Evolutionary conservation across 2,888 invertebrate genomes (phyloP).

Genomic region (Agrotis ipsilon): DNA sequence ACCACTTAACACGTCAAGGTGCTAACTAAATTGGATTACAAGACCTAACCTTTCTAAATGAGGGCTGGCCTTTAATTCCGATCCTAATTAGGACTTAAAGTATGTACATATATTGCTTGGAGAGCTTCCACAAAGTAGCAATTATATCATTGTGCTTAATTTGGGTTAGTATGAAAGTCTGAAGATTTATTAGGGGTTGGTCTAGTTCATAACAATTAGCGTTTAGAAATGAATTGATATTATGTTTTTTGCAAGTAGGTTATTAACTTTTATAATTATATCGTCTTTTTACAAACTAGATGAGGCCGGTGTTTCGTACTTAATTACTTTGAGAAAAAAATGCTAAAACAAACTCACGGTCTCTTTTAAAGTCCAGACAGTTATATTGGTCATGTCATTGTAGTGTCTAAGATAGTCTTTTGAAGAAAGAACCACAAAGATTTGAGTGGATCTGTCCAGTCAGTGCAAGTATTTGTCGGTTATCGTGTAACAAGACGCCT

Average conservation of each 20-base stretch:
- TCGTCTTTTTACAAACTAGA: too few species aligned
- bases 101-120: slow-evolving; percentile 20
- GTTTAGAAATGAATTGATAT: background rate
- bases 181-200: slow-evolving; percentile 42
- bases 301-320: too few species aligned
- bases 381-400: too few species aligned
- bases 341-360: too few species aligned
- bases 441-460: background rate
- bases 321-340: too few species aligned
- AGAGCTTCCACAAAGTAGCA: slow-evolving; percentile 29
- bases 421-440: too few species aligned
- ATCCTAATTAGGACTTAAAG: slow-evolving; percentile 18
- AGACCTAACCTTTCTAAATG: slow-evolving; percentile 29
- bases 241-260: too few species aligned
- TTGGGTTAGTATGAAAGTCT: slow-evolving; percentile 27
- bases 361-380: too few species aligned
- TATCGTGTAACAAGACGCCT: slow-evolving; percentile 6
- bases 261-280: too few species aligned
- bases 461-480: too few species aligned
- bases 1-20: slow-evolving; percentile 25
- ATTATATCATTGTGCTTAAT: slow-evolving; percentile 45
- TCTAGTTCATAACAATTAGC: slow-evolving; percentile 23
- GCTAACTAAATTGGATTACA: slow-evolving; percentile 32
- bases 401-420: too few species aligned
- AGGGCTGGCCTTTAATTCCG: slow-evolving; percentile 9